phyloP scores from a whole-genome alignment of 2,113 vertebrate genomes.

The Garra rufa region DNA sequence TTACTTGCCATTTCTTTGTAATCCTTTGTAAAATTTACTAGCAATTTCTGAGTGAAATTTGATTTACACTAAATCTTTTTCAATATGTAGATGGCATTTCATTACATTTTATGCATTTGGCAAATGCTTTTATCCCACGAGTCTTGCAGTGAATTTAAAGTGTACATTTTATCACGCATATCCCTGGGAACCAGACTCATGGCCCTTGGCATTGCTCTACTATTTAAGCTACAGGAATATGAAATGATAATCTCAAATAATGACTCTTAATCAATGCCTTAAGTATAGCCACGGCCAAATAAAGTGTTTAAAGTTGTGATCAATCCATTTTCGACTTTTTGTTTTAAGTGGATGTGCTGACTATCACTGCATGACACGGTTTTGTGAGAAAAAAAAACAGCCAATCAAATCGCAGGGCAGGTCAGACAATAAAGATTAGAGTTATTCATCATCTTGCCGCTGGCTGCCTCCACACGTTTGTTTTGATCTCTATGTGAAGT shows the following conservation, averaged over 20 bases:
- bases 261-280: not conserved
- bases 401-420: conserved; percentile 59
- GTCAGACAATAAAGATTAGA: conserved; percentile 68
- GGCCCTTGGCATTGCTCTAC: not conserved
- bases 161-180: not conserved
- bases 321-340: not conserved
- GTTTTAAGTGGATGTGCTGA: not conserved
- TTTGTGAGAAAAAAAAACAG: conserved; percentile 29
- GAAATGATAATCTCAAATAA: not conserved
- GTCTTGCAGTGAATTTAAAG: not conserved
- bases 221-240: not conserved
- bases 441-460: conserved; percentile 71
- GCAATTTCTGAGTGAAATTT: no score
- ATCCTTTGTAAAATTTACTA: no score
- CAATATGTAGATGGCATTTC: no score
- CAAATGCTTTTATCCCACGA: not conserved
- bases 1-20: no score
- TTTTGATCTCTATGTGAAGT: conserved; percentile 75
- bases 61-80: no score
- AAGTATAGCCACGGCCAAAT: not conserved
- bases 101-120: not conserved
- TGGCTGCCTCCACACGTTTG: conserved; percentile 75
- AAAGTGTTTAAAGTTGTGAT: not conserved
- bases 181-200: not conserved
- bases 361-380: conserved; percentile 24